Conservation (phyloP, 2,888 invertebrate species). For the Muschampia plurimacula region DNA sequence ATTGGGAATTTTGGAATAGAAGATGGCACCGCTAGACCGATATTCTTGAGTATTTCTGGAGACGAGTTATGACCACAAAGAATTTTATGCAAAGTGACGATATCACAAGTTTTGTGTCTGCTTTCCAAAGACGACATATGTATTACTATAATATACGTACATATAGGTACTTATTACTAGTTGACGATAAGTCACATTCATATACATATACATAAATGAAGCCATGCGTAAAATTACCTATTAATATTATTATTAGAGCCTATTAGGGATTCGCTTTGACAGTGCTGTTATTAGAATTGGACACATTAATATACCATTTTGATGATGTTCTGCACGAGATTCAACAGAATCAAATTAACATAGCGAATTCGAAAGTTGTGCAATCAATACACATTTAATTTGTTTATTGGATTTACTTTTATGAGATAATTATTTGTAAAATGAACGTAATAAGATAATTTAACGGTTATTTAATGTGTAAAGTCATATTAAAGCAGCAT, state of each 20-base stretch:
- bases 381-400: slow-evolving; percentile 22
- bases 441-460: neutral
- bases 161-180: neutral
- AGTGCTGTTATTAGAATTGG: slow-evolving; percentile 1
- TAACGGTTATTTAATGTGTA: neutral
- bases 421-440: neutral
- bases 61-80: neutral
- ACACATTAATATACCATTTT: slow-evolving; percentile 23
- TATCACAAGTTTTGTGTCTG: neutral
- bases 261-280: slow-evolving; percentile 14
- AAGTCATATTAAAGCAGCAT: neutral
- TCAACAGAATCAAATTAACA: slow-evolving; percentile 25
- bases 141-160: neutral
- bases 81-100: neutral
- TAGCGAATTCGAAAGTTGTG: slow-evolving; percentile 33
- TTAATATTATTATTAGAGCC: neutral
- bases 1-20: too few species aligned
- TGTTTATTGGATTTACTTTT: slow-evolving; percentile 13
- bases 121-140: neutral
- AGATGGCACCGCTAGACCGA: too few species aligned
- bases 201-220: neutral
- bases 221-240: slow-evolving; percentile 18
- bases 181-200: neutral
- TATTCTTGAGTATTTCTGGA: too few species aligned
- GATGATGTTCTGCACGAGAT: slow-evolving; percentile 11